Evolutionary conservation across 2,113 vertebrate species (phyloP).

Genomic region (Lethenteron camtschaticum): DNA sequence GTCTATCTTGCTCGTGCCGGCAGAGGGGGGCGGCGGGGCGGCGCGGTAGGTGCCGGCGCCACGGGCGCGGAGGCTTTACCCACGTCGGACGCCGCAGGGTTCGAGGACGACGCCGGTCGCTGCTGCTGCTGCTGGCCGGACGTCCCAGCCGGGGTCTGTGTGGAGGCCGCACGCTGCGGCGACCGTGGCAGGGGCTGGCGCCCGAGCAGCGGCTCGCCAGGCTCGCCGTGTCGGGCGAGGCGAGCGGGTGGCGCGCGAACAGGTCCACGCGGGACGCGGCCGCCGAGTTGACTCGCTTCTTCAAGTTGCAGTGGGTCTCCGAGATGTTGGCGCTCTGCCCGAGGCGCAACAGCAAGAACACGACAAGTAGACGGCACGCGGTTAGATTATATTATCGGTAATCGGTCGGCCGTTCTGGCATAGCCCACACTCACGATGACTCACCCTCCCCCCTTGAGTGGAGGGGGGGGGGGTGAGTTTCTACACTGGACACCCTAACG

Average conservation of each 20-base stretch:
- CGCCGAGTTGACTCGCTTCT: slow-evolving; percentile 3
- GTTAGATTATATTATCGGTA: too few relatives aligned
- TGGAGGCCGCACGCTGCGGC: not conserved
- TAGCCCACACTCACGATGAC: too few relatives aligned
- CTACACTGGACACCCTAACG: too few relatives aligned
- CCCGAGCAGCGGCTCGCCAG: slow-evolving; percentile 3
- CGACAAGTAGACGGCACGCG: too few relatives aligned
- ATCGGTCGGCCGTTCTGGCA: too few relatives aligned
- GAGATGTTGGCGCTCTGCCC: too few relatives aligned
- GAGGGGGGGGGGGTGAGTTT: too few relatives aligned
- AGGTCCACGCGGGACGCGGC: slow-evolving; percentile 4
- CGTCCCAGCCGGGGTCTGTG: not conserved
- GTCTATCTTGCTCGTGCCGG: slow-evolving; percentile 95
- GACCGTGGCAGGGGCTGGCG: not conserved
- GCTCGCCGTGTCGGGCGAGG: slow-evolving; percentile 1
- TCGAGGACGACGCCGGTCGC: not conserved
- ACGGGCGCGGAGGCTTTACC: slow-evolving; percentile 11
- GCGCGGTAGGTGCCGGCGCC: slow-evolving; percentile 25
- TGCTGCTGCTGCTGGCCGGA: not conserved
- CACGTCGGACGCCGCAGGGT: too few relatives aligned
- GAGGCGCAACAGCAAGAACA: too few relatives aligned
- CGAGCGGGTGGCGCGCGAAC: slow-evolving; percentile 2
- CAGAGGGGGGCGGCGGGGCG: slow-evolving; percentile 17
- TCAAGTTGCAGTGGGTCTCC: slow-evolving; percentile 4
- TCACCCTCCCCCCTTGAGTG: too few relatives aligned